Base-by-base conservation (phyloP, 2,888 invertebrate genomes). In the Eucera pruinosa region DNA sequence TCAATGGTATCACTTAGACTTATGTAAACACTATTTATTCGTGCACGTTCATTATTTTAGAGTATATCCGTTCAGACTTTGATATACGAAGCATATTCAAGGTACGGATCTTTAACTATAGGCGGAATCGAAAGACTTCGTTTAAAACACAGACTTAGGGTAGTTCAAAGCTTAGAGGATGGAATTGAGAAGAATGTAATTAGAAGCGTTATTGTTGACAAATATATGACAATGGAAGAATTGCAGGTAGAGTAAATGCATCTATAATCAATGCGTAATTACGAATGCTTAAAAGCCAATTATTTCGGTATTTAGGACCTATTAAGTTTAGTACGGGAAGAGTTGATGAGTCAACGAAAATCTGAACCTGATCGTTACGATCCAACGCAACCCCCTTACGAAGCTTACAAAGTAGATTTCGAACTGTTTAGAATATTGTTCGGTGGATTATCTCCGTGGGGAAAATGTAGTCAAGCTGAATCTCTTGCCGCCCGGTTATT, bases 161-260 rank as follows among this genome's bases (percentile, higher is more conserved):
- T 99, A 0, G 98, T 99, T 39, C 96, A 98, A 87, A 96, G 96
- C 86, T 93, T 99, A 71, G 99, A 99, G 91, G 97, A 98, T 90
- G 97, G 96, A 74, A 95, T 96, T 30, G 97, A 97, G 88, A 95
- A 95, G 89, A 98, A 98, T 89, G 97, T 98, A 4, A 94, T 99
- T n/a, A 94, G 98, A 79, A 97, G 97, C 86, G 95, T 99, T 71
- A 93, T 94, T 52, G 94, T 94, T 58, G 97, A 97, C 89, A 95
- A 94, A 52, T 94, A 95, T 87, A 94, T 96, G 88, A 94, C 94
- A 0, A 91, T 93, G 0, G 94, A 94, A 75, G 96, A 96, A 88
- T 89, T 96, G 65, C 95, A 94, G 93, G 95, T 93, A 78, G 54
- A 43, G 2, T 18, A 43, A n/a, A 71, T 27, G 25, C 11, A 61